Percentiles rank a stretch among this genome's conserved stretches.
Evolutionary conservation across 2,888 invertebrate genomes (phyloP).

Genomic region (Nomada lathburiana): DNA sequence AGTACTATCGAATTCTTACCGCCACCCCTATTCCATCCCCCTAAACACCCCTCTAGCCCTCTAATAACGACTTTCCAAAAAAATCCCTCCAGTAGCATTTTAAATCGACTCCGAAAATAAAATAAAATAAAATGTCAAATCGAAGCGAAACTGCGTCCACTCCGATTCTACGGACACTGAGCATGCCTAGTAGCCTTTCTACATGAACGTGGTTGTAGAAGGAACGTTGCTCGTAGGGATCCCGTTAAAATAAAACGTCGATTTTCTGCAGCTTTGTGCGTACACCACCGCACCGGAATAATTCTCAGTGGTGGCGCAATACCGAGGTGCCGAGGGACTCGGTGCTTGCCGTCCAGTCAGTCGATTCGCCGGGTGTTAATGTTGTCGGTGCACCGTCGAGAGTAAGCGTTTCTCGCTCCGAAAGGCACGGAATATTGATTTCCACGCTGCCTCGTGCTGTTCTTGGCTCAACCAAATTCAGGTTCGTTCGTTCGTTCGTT

Average conservation of each 20-base stretch:
- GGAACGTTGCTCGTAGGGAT: constrained; percentile 29
- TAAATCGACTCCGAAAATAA: not conserved
- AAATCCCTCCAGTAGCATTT: not conserved
- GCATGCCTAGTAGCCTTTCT: constrained; percentile 43
- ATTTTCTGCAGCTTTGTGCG: constrained; percentile 35
- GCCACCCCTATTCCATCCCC: too few relatives aligned
- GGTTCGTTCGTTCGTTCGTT: constrained; percentile 24
- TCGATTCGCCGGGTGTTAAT: constrained; percentile 43
- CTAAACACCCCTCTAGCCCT: too few relatives aligned
- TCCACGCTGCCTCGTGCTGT: constrained; percentile 20
- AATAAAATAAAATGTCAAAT: not conserved
- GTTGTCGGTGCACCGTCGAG: constrained; percentile 33
- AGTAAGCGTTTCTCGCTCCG: constrained; percentile 20
- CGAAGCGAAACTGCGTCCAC: constrained; percentile 1
- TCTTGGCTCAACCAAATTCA: constrained; percentile 15
- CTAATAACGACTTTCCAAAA: not conserved
- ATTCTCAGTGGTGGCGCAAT: constrained; percentile 54
- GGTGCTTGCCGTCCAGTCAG: constrained; percentile 35
- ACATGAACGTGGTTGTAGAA: constrained; percentile 12
- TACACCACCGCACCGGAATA: constrained; percentile 37
- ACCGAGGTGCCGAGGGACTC: constrained; percentile 30
- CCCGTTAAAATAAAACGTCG: constrained; percentile 54
- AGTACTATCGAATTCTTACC: too few relatives aligned
- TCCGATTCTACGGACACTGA: constrained; percentile 16
- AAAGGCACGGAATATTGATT: constrained; percentile 38